These are phyloP conservation scores for Procavia capensis DNA, from an alignment of 2,113 vertebrate genomes.

Conservation along the genomic window DNA sequence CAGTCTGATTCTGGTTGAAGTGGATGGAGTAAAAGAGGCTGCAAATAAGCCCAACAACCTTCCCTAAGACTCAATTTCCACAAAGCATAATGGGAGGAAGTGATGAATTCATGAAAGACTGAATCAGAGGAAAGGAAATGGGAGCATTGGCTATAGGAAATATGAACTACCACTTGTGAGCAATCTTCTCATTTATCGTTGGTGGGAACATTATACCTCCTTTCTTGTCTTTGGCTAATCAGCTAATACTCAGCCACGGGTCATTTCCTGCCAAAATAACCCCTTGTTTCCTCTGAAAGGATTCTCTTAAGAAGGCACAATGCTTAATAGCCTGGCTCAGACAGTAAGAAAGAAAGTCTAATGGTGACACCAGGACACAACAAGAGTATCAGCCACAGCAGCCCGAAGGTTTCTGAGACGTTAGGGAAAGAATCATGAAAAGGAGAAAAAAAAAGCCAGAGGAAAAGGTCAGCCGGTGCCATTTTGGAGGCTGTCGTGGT, in stretches of 20 bases:
- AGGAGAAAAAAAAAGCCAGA: neutral
- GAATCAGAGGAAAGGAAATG: constrained; percentile 37
- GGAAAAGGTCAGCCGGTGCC: neutral
- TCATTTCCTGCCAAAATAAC: constrained; percentile 48
- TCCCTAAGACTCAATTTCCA: neutral
- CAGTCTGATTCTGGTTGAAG: constrained; percentile 38
- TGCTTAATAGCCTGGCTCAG: constrained; percentile 10
- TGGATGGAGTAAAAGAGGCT: constrained; percentile 3
- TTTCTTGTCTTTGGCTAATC: constrained; percentile 36
- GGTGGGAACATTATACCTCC: constrained; percentile 5
- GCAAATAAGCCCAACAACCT: constrained; percentile 24
- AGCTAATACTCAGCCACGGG: constrained; percentile 24
- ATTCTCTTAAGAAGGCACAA: constrained; percentile 47
- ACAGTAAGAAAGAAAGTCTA: neutral
- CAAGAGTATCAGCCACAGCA: neutral
- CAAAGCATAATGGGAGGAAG: constrained; percentile 12
- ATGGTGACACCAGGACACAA: neutral
- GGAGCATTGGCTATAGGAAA: neutral
- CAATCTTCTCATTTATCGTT: constrained; percentile 35
- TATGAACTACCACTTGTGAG: neutral
- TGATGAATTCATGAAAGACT: constrained; percentile 44
- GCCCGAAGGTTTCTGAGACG: neutral
- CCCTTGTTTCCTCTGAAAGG: constrained; percentile 51
- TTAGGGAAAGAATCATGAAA: constrained; percentile 1
- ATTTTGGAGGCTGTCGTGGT: neutral